Evolutionary conservation across 2,888 invertebrate genomes (phyloP).

Genomic region (Podabrus alpinus): DNA sequence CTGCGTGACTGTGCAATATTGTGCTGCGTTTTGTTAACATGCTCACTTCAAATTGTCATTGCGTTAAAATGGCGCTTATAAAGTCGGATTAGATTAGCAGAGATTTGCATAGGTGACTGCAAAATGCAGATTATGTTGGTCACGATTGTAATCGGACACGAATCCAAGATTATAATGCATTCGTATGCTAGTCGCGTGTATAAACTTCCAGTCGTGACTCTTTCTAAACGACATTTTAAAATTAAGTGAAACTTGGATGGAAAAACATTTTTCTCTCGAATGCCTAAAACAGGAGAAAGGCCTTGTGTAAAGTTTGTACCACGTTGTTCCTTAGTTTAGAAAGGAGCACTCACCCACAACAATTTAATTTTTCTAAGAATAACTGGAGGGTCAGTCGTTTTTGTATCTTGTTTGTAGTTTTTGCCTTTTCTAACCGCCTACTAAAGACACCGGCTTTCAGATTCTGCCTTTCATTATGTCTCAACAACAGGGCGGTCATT

Average conservation of each 20-base stretch:
- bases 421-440: neutral
- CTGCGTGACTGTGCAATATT: neutral
- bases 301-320: neutral
- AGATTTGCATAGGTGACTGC: conserved; percentile 7
- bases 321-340: neutral
- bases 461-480: neutral
- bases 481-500: neutral
- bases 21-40: neutral
- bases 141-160: conserved; percentile 10
- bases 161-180: conserved; percentile 3
- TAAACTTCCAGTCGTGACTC: neutral
- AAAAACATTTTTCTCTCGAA: neutral
- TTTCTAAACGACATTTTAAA: neutral
- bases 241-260: neutral
- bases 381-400: neutral
- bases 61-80: conserved; percentile 2
- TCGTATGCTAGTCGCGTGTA: conserved; percentile 11
- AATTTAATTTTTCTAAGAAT: neutral
- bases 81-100: conserved; percentile 13
- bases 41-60: neutral
- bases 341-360: neutral
- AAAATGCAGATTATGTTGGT: conserved; percentile 15
- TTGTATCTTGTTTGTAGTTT: neutral
- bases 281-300: neutral
- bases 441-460: neutral